Conservation (phyloP, 2,113 vertebrate genomes). For the Burhinus oedicnemus region DNA sequence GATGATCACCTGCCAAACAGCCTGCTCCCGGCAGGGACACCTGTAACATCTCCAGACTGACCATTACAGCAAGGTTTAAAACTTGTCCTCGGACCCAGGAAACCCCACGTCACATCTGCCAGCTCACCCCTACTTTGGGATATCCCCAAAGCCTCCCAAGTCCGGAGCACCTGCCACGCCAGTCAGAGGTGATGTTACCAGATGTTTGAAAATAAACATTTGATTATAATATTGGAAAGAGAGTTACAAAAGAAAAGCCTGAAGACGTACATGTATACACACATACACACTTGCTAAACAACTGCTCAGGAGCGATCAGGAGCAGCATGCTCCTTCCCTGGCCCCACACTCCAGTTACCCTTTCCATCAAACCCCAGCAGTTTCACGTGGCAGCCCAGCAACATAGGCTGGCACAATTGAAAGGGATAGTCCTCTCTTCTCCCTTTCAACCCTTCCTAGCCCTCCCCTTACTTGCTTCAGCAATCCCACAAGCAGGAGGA, state of each 20-base stretch:
- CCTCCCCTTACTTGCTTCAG: neutral
- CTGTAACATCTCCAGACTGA: neutral
- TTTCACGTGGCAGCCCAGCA: neutral
- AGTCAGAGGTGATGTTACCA: neutral
- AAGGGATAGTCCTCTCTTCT: neutral
- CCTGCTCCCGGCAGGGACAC: neutral
- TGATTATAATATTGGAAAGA: neutral
- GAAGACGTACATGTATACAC: neutral
- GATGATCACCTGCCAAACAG: neutral
- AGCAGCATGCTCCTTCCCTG: neutral
- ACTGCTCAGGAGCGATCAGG: neutral
- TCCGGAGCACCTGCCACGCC: neutral
- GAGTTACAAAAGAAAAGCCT: neutral
- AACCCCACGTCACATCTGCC: neutral
- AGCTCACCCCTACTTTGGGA: neutral
- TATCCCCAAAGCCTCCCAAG: neutral
- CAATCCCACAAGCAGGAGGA: rapidly evolving
- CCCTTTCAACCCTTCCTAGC: neutral
- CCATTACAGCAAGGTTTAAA: neutral
- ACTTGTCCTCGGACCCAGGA: neutral
- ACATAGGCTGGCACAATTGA: neutral
- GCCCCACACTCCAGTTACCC: neutral
- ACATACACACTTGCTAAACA: neutral
- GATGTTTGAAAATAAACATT: neutral
- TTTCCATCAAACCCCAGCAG: neutral